Evolutionary conservation across 2,888 invertebrate species (phyloP), one percentile per base, ranked within the genome.

Genomic region (Rotaria sp.): DNA sequence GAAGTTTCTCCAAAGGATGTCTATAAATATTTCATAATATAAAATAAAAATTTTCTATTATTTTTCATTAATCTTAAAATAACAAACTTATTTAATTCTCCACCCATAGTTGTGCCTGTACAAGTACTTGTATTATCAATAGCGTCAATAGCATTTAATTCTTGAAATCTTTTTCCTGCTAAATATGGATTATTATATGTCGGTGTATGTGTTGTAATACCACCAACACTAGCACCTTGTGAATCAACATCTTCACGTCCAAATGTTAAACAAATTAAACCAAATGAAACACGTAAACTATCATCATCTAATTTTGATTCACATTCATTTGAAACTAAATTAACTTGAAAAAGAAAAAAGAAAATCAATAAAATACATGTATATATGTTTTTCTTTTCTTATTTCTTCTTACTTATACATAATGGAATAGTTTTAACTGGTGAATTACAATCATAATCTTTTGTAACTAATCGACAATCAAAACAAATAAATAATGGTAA

Each of bases 251-350:
- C 80, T 45, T 80, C 80, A n/a, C 45, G 26, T 26, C 45, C 45
- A 45, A 80, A n/a, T 80, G 80, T 80, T 80, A 80, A 80, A 80
- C 80, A 80, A 10, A 80, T 80, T 11, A 80, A 80, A 80, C 21
- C 45, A 45, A 80, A 80, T 45, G 45, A 80, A 80, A 80, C 45
- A n/a, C 45, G 41, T 45, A 80, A 45, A 80, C n/a, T 45, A 45
- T n/a, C 15, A 45, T 41, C 26, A 80, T 41, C 41, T 11, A 80
- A 7, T 80, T 11, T 41, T 45, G 45, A 45, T 26, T 41, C 45
- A 26, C 26, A 13, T 13, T 0, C 3, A 7, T 45, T n/a, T 4
- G 11, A 10, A 13, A 80, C n/a, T n/a, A 80, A n/a, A 26, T 45
- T 26, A 45, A 4, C 80, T 80, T 26, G 10, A 41, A 18, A 35